phyloP scores from a whole-genome alignment of 2,888 invertebrate genomes.

The Apotomis capreana region DNA sequence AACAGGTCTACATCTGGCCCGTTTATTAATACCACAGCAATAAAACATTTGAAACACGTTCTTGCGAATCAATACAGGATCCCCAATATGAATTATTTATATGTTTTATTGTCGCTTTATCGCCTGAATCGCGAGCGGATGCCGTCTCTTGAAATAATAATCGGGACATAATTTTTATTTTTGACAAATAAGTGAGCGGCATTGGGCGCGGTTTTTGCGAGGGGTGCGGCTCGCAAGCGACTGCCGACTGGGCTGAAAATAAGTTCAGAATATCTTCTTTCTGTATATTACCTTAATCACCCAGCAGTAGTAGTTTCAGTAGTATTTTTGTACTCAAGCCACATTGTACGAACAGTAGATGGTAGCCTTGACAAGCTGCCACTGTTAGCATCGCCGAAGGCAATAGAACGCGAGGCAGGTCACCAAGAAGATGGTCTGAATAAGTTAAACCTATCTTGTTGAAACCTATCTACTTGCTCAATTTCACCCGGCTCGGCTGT shows the following conservation, averaged over 20 bases:
- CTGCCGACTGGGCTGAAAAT: background rate
- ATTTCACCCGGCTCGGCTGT: too few species aligned
- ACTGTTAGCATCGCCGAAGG: too few species aligned
- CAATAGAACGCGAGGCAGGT: too few species aligned
- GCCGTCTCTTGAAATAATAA: constrained; percentile 75
- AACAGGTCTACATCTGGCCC: constrained; percentile 74
- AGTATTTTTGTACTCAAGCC: too few species aligned
- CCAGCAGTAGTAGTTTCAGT: too few species aligned
- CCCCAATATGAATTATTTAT: constrained; percentile 79
- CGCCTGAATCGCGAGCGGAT: constrained; percentile 72
- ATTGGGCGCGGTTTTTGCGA: constrained; percentile 64
- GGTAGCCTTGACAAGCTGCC: too few species aligned
- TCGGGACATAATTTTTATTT: constrained; percentile 79
- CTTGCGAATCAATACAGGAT: constrained; percentile 79
- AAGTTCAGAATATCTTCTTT: background rate
- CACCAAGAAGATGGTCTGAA: too few species aligned
- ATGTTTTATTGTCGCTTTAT: constrained; percentile 81
- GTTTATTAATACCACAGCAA: constrained; percentile 77
- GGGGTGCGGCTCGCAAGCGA: constrained; percentile 47
- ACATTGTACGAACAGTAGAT: too few species aligned
- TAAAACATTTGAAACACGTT: constrained; percentile 83
- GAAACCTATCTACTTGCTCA: too few species aligned
- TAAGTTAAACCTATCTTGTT: too few species aligned
- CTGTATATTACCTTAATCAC: too few species aligned
- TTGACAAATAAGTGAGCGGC: constrained; percentile 80